Percentiles rank a stretch among this genome's conserved stretches.
Conservation (phyloP, 2,888 invertebrate species). For the Phymatocera aterrima region DNA sequence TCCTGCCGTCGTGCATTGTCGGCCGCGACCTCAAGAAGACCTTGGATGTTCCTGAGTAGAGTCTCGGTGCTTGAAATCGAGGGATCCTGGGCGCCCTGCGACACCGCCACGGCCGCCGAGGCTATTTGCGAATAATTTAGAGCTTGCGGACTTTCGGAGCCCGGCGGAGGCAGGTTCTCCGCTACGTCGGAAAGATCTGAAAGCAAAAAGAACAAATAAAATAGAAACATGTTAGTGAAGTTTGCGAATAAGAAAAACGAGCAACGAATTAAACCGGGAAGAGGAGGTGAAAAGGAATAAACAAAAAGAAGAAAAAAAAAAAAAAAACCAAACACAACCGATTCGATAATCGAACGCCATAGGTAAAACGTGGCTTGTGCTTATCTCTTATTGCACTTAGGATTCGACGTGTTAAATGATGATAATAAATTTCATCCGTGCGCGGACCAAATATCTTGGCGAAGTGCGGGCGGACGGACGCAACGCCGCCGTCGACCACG, state of each 20-base stretch:
- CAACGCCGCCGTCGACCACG: neutral
- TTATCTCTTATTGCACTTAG: slow-evolving; percentile 42
- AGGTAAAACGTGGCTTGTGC: neutral
- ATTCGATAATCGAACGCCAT: slow-evolving; percentile 33
- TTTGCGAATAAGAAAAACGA: neutral
- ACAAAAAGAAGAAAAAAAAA: neutral
- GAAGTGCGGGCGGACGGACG: neutral
- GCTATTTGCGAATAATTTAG: slow-evolving; percentile 89
- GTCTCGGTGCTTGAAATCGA: slow-evolving; percentile 93
- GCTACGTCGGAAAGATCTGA: slow-evolving; percentile 87
- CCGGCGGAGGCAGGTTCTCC: slow-evolving; percentile 80
- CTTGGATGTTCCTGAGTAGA: slow-evolving; percentile 95
- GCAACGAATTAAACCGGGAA: neutral
- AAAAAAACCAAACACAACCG: too few relatives aligned
- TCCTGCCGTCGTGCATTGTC: slow-evolving; percentile 98
- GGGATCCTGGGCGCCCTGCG: slow-evolving; percentile 78
- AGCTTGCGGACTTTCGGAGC: slow-evolving; percentile 80
- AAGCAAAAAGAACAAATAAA: slow-evolving; percentile 52
- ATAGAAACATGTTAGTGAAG: neutral
- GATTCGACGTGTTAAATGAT: slow-evolving; percentile 38
- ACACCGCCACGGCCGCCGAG: slow-evolving; percentile 79
- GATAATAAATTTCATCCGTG: slow-evolving; percentile 38
- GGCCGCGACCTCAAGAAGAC: slow-evolving; percentile 96
- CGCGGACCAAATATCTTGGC: neutral
- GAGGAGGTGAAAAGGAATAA: neutral